A percentile compares a stretch with the other conserved stretches of the same genome.
Evolutionary conservation across 2,113 vertebrate genomes (phyloP).

Genomic region (Cinclus mexicanus): DNA sequence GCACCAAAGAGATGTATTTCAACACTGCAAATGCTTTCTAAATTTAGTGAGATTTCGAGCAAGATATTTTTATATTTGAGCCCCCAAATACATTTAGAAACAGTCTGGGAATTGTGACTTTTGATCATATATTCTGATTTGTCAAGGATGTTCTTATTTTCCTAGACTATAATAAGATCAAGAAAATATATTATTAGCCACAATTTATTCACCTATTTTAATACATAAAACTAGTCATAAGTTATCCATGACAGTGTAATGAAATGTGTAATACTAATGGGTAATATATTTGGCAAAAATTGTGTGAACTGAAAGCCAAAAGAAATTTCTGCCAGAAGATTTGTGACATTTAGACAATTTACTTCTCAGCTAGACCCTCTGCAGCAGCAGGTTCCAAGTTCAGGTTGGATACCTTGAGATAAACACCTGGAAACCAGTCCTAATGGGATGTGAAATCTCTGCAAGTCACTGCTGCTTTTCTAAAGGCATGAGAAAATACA

Average conservation of each 20-base stretch:
- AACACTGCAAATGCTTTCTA: background rate
- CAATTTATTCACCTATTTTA: background rate
- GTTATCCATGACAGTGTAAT: background rate
- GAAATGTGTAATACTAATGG: background rate
- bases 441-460: background rate
- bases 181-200: background rate
- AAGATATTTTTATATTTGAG: background rate
- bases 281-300: background rate
- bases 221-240: background rate
- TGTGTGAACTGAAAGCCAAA: background rate
- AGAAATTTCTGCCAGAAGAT: background rate
- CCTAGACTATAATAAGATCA: background rate
- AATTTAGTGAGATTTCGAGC: constrained; percentile 8
- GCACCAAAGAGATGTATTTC: background rate
- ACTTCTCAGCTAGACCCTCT: background rate
- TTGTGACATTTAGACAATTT: background rate
- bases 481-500: background rate
- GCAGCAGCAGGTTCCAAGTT: background rate
- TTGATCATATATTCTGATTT: background rate
- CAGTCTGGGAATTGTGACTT: background rate
- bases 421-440: background rate
- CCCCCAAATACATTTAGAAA: background rate
- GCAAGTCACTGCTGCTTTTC: background rate
- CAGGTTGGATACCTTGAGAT: background rate
- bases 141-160: background rate